Base-by-base conservation (phyloP, 2,888 invertebrate species). In the Monochamus alternatus region DNA sequence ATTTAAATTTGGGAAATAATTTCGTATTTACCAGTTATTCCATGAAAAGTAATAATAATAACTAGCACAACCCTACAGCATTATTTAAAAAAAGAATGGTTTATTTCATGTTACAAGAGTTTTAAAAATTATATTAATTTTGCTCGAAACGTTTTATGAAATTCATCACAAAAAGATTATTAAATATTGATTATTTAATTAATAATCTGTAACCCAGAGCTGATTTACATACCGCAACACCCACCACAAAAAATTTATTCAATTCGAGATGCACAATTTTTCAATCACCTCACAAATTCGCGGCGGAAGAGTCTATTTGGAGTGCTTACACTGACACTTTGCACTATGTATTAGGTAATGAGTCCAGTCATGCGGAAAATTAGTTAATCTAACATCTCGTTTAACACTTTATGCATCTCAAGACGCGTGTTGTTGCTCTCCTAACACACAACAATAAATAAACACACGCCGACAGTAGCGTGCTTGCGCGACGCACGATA, bases 401-500 rank as follows among this genome's bases (percentile, higher is more conserved):
- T 51, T 47, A 47, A 31, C 47, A 12, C 64, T 30, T 52, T 47
- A 64, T 44, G 47, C 64, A 9, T 47, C 47, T 5, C 64, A 64
- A n/a, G 5, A 47, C 44, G 30, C n/a, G 30, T 30, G 10, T 38
- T 60, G 59, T 59, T 59, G 30, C 31, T 59, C 38, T 38, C 1
- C 5, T n/a, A 43, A 31, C 64, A 64, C n/a, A 55, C 14, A 22
- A 22, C 44, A 51, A 58, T 55, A 60, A 31, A 69, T 30, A 69
- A 47, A 69, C 60, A 32, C 69, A 22, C 60, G 47, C 60, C 60
- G 60, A 47, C n/a, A 43, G 60, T 31, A 8, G 47, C 47, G 47
- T 51, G 60, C 44, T 31, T 69, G 47, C 44, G 32, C 72, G 72
- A 71, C 72, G 72, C 59, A 31, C 72, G 72, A 64, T 64, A 52